Evolutionary conservation across 2,888 invertebrate genomes (phyloP), one percentile per base, ranked within the genome.

Genomic region (Phymatocera aterrima): DNA sequence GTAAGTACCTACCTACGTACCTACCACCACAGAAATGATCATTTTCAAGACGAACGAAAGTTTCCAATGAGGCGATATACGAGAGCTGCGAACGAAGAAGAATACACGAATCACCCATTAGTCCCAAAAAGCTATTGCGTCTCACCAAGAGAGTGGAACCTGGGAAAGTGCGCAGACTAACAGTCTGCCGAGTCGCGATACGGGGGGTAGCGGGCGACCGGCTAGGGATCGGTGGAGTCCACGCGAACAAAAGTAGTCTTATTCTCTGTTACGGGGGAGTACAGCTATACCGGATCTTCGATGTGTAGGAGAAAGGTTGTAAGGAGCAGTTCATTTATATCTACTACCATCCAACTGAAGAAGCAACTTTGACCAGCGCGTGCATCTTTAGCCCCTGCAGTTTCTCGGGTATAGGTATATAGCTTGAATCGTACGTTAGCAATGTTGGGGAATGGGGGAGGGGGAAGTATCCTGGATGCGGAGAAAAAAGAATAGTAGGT

Each of bases 241-340:
- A 51, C 24, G 18, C 18, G 6, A 21, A 24, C 28, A 60, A 75
- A 75, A 75, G 75, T 57, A 37, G 75, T 60, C 60, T 75, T 72
- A 72, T 75, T 75, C 75, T 75, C 57, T 75, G 72, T 72, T 72
- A 72, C 72, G 18, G 72, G 18, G 72, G 72, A 34, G n/a, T 12
- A 34, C n/a, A 72, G 34, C 72, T 72, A 51, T 51, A 51, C 34
- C n/a, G n/a, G n/a, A 72, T 18, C 31, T 18, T 51, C 34, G 34
- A n/a, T n/a, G n/a, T n/a, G n/a, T n/a, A n/a, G n/a, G n/a, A n/a
- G n/a, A n/a, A 72, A 72, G 51, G 51, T 48, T n/a, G 31, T 48
- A 34, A 21, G 70, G 18, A 48, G 18, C 79, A 81, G 81, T 85
- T 84, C 84, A 83, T 85, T 85, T 84, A 84, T 83, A 84, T 85